Percentiles rank a stretch among this genome's conserved stretches.
Evolutionary conservation across 2,113 vertebrate genomes (phyloP).

Genomic region (Formicarius rufipectus): DNA sequence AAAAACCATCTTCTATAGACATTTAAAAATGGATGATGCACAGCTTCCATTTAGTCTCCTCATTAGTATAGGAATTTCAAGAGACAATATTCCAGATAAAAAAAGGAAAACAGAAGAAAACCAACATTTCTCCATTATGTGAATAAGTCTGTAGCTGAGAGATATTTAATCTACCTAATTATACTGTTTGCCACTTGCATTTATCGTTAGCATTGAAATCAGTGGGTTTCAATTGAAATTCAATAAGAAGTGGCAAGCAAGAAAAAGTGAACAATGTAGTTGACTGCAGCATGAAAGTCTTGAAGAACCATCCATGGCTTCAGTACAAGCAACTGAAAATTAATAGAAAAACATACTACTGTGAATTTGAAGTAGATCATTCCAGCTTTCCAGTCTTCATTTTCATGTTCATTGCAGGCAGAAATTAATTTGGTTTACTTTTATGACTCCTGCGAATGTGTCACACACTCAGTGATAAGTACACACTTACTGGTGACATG

Average conservation of each 20-base stretch:
- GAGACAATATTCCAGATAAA: background rate
- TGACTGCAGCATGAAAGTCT: background rate
- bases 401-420: background rate
- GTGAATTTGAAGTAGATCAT: background rate
- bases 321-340: background rate
- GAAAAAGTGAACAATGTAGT: background rate
- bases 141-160: background rate
- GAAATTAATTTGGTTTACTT: background rate
- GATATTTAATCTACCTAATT: conserved; percentile 30
- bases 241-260: background rate
- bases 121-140: background rate
- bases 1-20: background rate
- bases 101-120: background rate
- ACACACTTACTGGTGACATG: background rate
- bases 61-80: background rate
- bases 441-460: background rate
- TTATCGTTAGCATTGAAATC: background rate
- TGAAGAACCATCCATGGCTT: background rate
- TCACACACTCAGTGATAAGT: background rate
- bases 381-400: background rate
- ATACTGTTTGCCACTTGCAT: background rate
- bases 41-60: background rate
- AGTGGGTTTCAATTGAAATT: background rate
- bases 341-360: background rate
- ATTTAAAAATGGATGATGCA: background rate